Evolutionary conservation across 2,888 invertebrate genomes (phyloP).

Genomic region (Deilephila elpenor): DNA sequence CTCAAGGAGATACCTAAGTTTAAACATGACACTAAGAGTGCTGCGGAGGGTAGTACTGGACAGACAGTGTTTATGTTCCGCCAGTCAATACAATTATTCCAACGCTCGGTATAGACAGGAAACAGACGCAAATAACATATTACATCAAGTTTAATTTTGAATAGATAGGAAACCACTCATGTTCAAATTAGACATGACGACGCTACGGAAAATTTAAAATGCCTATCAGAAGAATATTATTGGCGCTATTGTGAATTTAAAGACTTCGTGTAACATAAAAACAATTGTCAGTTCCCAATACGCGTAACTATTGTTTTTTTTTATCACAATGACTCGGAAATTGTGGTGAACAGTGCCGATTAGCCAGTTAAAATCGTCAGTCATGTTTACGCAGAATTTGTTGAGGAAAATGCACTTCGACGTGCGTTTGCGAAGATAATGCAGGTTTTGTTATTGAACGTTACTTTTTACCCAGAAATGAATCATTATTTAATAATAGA

Average conservation of each 20-base stretch:
- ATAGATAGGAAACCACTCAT: too few relatives aligned
- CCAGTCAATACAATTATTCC: too few relatives aligned
- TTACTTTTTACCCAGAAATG: neutral
- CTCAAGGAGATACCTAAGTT: too few relatives aligned
- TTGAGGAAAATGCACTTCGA: constrained; percentile 12
- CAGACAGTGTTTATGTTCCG: too few relatives aligned
- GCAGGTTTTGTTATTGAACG: neutral
- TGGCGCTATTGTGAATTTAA: neutral
- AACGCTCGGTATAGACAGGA: too few relatives aligned
- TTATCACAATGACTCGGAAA: constrained; percentile 3
- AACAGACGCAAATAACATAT: too few relatives aligned
- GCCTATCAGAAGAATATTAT: too few relatives aligned
- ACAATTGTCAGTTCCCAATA: neutral
- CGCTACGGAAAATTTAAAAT: too few relatives aligned
- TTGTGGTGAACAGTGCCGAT: neutral
- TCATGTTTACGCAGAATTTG: constrained; percentile 10
- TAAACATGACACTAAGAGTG: too few relatives aligned
- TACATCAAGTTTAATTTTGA: too few relatives aligned
- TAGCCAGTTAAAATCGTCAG: neutral
- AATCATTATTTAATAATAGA: neutral
- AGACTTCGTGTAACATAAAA: neutral
- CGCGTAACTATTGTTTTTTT: neutral
- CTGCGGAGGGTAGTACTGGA: too few relatives aligned
- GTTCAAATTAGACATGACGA: too few relatives aligned
- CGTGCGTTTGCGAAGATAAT: neutral